Conservation (phyloP, 2,113 vertebrate species). For the Columba livia region DNA sequence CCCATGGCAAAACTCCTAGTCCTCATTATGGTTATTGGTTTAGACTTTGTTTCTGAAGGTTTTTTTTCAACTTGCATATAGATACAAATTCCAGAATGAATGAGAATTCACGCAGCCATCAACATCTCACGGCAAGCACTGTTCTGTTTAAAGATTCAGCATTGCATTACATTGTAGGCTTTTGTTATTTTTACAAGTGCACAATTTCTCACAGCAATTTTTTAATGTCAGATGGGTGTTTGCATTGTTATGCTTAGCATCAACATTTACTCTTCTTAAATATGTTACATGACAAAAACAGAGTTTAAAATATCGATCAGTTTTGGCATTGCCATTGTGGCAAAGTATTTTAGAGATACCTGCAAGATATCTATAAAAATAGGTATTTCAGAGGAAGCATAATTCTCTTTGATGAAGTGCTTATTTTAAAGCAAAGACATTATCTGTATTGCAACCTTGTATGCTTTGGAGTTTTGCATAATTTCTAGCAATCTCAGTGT, state of each 20-base stretch:
- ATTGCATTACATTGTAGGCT: not conserved
- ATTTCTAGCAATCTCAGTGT: slow-evolving; percentile 34
- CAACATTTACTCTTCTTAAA: not conserved
- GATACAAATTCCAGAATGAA: not conserved
- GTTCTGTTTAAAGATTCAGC: not conserved
- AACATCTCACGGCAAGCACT: accelerated
- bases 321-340: not conserved
- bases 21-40: not conserved
- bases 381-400: not conserved
- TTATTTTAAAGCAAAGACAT: slow-evolving; percentile 27
- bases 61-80: not conserved
- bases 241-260: not conserved
- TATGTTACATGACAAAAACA: not conserved
- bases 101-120: not conserved
- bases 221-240: not conserved
- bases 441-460: slow-evolving; percentile 39
- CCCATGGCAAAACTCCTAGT: not conserved
- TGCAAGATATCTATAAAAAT: not conserved
- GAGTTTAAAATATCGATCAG: not conserved
- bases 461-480: slow-evolving; percentile 54
- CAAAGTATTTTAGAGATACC: not conserved
- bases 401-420: slow-evolving; percentile 47
- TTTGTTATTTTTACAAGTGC: not conserved
- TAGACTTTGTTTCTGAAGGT: not conserved
- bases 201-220: not conserved